Base-by-base conservation (phyloP, 2,888 invertebrate genomes). In the Catocala sponsa region DNA sequence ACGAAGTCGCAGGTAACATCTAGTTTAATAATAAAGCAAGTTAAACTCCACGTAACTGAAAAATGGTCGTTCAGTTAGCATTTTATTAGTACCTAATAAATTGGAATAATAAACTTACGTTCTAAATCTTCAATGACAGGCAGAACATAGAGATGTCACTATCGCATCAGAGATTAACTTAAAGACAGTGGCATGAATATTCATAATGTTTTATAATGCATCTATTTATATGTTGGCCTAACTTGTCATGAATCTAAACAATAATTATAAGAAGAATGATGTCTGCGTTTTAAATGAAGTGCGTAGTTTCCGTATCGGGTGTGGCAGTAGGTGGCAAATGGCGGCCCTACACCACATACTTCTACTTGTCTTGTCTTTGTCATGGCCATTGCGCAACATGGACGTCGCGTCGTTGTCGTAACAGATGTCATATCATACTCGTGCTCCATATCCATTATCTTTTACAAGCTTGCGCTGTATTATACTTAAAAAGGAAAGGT, bases 311-410 rank as follows among this genome's bases (percentile, higher is more conserved):
- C 63, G 48, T 55, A 57, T 57, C 15, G 55, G 60, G 59, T 41
- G 62, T 47, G 60, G 61, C 42, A 11, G 55, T 61, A 59, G 63
- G 53, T 58, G 63, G 51, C 48, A 59, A 50, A 57, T 38, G 13
- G 13, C 53, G 38, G 35, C 35, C 0, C 35, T 42, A 44, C 15
- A 32, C 7, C 13, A 63, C 59, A 62, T 65, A 60, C 65, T 59
- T 58, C 60, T 65, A 60, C 65, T 59, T 58, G 59, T 44, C 58
- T 49, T 67, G 67, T 70, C 72, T 75, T 65, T 79, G 74, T 80
- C 74, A 72, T 59, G 72, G 71, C 35, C 75, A 62, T 79, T 72
- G 60, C 71, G 71, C 59, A 78, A 70, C 50, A 57, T 46, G 35
- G 15, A 52, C 25, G 11, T 49, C 12, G 44, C 11, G 5, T 46